Conservation (phyloP, 2,113 vertebrate species). For the Zonotrichia leucophrys region DNA sequence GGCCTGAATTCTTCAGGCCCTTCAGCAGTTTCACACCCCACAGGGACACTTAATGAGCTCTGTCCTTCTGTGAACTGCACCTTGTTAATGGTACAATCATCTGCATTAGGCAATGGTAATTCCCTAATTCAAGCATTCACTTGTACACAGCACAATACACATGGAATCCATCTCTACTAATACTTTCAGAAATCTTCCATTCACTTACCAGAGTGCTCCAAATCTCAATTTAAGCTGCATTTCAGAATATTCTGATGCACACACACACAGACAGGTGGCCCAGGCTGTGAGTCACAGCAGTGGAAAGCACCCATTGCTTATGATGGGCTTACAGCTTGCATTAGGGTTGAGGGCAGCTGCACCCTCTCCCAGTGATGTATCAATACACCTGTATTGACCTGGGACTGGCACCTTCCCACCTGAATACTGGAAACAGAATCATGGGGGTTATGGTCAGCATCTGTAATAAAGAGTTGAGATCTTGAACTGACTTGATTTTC, state of each 20-base stretch:
- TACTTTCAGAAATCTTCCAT: background rate
- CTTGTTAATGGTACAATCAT: too few relatives aligned
- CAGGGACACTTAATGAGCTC: background rate
- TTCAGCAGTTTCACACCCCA: background rate
- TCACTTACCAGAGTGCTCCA: background rate
- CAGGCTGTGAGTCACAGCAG: background rate
- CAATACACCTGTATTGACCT: background rate
- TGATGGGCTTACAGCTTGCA: background rate
- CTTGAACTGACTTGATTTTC: slow-evolving; percentile 92
- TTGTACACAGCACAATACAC: background rate
- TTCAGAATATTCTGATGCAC: background rate
- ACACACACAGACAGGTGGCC: background rate
- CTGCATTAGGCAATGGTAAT: background rate
- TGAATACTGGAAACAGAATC: background rate
- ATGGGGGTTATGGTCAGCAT: background rate
- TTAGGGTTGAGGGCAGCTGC: background rate
- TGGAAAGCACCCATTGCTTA: background rate
- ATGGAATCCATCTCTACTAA: background rate
- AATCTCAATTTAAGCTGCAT: background rate
- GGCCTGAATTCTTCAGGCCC: too few relatives aligned
- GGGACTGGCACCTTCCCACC: background rate
- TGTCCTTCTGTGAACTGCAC: background rate
- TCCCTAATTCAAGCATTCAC: background rate
- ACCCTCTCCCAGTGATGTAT: background rate
- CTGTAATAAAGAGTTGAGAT: background rate